Percentiles rank a stretch among this genome's conserved stretches.
phyloP scores from a whole-genome alignment of 1,140 invertebrate genomes.

The Pentalonia nigronervosa region DNA sequence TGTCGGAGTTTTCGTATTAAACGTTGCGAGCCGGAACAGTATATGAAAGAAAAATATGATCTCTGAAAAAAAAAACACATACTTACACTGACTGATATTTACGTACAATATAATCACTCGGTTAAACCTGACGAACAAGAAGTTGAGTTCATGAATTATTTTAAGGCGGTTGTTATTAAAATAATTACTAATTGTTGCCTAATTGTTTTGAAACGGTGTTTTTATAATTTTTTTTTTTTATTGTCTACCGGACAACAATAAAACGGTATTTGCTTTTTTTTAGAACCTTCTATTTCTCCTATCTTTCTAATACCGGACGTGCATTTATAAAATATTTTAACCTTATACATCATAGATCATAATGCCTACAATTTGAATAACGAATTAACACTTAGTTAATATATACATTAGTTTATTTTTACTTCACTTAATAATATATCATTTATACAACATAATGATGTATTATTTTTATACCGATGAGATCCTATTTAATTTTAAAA shows the following conservation, averaged over 20 bases:
- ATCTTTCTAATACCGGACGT: conserved; percentile 1
- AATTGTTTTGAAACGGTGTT: conserved; percentile 44
- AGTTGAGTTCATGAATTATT: conserved; percentile 27
- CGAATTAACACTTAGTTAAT: neutral
- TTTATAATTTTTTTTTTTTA: conserved; percentile 13
- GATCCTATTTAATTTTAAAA: neutral
- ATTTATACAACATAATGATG: neutral
- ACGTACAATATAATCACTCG: neutral
- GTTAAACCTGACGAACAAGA: neutral
- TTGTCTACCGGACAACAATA: conserved; percentile 7
- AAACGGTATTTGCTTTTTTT: conserved; percentile 24
- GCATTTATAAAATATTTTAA: neutral
- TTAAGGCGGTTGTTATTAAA: conserved; percentile 44
- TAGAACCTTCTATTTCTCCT: neutral
- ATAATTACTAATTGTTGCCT: conserved; percentile 55
- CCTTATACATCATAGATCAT: neutral
- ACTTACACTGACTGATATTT: neutral
- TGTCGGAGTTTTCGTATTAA: conserved; percentile 39
- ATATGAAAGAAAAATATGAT: conserved; percentile 41
- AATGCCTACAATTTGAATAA: neutral
- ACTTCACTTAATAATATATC: neutral
- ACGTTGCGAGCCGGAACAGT: conserved; percentile 13
- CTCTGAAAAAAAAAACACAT: conserved; percentile 10
- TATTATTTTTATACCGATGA: neutral
- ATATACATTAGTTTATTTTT: neutral